Evolutionary conservation across 2,113 vertebrate species (phyloP), one percentile per base, ranked within the genome.

Genomic region (Triplophysa dalaica): DNA sequence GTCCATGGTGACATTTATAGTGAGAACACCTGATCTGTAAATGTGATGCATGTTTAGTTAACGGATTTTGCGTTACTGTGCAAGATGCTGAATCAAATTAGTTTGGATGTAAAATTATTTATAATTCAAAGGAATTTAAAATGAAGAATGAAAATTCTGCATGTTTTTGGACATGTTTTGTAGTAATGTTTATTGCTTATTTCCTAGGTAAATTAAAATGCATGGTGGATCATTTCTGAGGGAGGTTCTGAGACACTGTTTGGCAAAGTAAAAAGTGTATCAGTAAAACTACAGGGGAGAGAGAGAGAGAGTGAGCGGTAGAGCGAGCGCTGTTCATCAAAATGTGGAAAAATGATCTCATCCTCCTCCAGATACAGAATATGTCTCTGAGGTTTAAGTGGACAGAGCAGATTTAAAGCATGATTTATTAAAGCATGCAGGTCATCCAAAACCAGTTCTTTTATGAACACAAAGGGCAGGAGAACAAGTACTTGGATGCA

Each of bases 381-480:
- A 74, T 43, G 72, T 74, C 72, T 45, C 9, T 74, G 33, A 61
- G 16, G 14, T 62, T 75, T 62, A 75, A 75, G 41, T 75, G 38
- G 72, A 75, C 41, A 12, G 14, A 16, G 61, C 43, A 76, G 61
- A 76, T 76, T 64, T 76, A 76, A 22, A 61, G 16, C 61, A 76
- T 65, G 9, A 52, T 76, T 76, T 76, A 63, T 41, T 65, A 21
- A 65, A 76, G 61, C 45, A 29, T 65, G 43, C 26, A 76, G 74
- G 61, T 50, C 58, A 64, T 52, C 22, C 43, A 52, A 76, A 75
- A 38, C 10, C 61, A 65, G 45, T 9, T 65, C 13, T 63, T n/a
- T 75, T 43, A 75, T 48, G 26, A 54, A 75, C 7, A 16, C 41
- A 70, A 50, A 29, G 77, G 50, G 67, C 12, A 62, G 43, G 50